A percentile compares a stretch with the other conserved stretches of the same genome.
Evolutionary conservation across 1,140 invertebrate genomes (phyloP).

Genomic region (Leptestheria dahalacensis): DNA sequence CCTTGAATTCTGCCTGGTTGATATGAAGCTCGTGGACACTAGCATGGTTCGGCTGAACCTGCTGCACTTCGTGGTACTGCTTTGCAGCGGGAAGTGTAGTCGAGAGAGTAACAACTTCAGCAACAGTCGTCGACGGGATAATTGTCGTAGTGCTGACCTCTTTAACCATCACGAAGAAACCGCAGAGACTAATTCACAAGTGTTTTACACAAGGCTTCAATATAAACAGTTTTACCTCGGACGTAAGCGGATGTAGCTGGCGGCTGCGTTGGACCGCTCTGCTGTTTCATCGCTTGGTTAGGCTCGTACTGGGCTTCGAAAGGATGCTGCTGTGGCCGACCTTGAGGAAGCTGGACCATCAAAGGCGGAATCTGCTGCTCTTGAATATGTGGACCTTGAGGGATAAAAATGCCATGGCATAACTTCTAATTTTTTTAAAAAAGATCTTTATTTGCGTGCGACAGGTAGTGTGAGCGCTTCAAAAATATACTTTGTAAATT

Average conservation of each 20-base stretch:
- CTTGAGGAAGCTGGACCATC: background rate
- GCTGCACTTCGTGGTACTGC: background rate
- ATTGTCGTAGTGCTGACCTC: too few relatives aligned
- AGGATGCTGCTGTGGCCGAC: background rate
- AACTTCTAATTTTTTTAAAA: too few relatives aligned
- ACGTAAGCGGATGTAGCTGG: too few relatives aligned
- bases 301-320: background rate
- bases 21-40: slow-evolving; percentile 19
- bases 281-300: background rate
- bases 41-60: slow-evolving; percentile 12
- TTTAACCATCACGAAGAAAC: too few relatives aligned
- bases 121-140: too few relatives aligned
- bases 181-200: too few relatives aligned
- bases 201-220: too few relatives aligned
- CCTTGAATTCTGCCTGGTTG: slow-evolving; percentile 20
- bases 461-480: too few relatives aligned
- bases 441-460: too few relatives aligned
- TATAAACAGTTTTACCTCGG: too few relatives aligned
- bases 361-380: background rate
- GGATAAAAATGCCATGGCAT: too few relatives aligned
- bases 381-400: background rate
- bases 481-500: too few relatives aligned
- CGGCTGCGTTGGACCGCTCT: background rate
- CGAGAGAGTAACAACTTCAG: background rate
- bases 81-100: background rate